Evolutionary conservation across 1,140 invertebrate genomes (phyloP).

Genomic region (Aethina tumida): DNA sequence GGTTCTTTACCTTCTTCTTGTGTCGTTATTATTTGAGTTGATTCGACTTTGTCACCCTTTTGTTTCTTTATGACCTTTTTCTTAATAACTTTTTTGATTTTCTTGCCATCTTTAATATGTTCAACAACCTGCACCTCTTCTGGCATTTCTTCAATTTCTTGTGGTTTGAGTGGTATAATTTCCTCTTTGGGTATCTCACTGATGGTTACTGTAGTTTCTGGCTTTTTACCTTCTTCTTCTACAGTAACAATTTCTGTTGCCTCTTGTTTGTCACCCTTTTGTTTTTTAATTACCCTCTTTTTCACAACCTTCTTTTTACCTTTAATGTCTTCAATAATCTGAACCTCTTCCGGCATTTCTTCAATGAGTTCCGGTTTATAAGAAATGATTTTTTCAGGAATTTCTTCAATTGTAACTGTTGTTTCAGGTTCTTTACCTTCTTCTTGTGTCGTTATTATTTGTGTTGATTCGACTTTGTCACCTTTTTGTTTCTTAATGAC

Average conservation of each 20-base stretch:
- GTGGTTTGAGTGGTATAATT: conserved; percentile 7
- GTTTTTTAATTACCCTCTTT: conserved; percentile 30
- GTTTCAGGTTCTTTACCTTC: conserved; percentile 35
- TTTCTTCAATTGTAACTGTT: conserved; percentile 21
- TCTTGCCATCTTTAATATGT: conserved; percentile 22
- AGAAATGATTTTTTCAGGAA: conserved; percentile 21
- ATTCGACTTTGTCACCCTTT: conserved; percentile 28
- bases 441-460: conserved; percentile 33
- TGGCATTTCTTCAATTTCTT: conserved; percentile 18
- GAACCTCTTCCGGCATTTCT: conserved; percentile 28
- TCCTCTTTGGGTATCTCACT: conserved; percentile 31
- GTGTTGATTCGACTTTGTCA: conserved; percentile 25
- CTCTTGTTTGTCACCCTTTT: conserved; percentile 21
- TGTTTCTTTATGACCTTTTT: conserved; percentile 34
- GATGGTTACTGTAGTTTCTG: conserved; percentile 34
- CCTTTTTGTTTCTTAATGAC: conserved; percentile 31
- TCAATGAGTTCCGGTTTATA: conserved; percentile 26
- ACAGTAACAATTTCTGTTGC: conserved; percentile 30
- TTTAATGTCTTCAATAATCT: conserved; percentile 17
- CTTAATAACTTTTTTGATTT: conserved; percentile 33
- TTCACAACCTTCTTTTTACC: conserved; percentile 34
- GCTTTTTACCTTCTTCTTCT: conserved; percentile 34
- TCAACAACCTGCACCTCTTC: conserved; percentile 13
- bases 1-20: conserved; percentile 34
- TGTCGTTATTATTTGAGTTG: conserved; percentile 29